Base-by-base conservation (phyloP, 2,113 vertebrate genomes). In the Cephalophus harveyi region DNA sequence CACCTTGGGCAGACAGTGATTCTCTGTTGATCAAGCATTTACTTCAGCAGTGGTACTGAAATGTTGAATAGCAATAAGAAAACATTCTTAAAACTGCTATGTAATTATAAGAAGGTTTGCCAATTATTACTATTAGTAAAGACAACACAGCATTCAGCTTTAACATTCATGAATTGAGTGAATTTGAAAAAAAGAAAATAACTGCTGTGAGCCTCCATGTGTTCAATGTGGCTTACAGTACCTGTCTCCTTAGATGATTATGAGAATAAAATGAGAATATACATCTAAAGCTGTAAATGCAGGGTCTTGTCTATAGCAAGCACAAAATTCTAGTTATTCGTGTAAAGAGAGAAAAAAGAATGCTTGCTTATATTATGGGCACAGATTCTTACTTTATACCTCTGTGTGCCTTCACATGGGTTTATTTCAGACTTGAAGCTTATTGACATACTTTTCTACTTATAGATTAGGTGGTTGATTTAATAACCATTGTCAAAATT, bases 361-460 rank as follows among this genome's bases (percentile, higher is more conserved):
- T 16, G 2, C 3, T 30, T 52, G 14, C 15, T 95, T 89, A 54
- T 90, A 67, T 67, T 79, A 86, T 62, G 84, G 10, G 6, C 19
- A 43, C 4, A 81, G 19, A 52, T 28, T 48, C 71, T 52, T 21
- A 71, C 5, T 79, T 67, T 54, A 50, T 95, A 17, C 17, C 17
- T 89, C 7, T 76, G 5, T 89, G 14, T 87, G 40, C 11, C 27
- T 55, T 78, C 6, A 16, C 12, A 10, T 91, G 52, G 85, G 74
- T 89, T 91, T 87, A 83, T 83, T 96, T 95, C 97, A 96, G 15
- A 84, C 2, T 60, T 83, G 30, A 92, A 74, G 5, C 11, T 87
- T 93, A 87, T 3, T 82, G 33, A 6, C 19, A 28, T 25, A 30
- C 3, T 57, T 88, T 87, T 64, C 40, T 25, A 87, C 33, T 67